Evolutionary conservation across 2,888 invertebrate genomes (phyloP).

Genomic region (Pristionchus exspectatus): DNA sequence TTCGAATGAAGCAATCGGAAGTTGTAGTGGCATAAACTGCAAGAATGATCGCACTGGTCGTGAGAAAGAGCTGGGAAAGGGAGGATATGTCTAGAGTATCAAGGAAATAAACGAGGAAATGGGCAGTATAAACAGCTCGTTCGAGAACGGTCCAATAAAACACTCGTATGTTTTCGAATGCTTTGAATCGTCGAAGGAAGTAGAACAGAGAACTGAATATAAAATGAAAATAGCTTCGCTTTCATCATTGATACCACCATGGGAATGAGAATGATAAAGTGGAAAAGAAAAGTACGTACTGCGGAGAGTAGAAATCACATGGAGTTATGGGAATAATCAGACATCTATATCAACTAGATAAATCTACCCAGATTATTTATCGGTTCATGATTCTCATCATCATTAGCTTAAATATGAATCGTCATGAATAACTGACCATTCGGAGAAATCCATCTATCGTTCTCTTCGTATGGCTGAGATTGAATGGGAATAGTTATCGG

Average conservation of each 20-base stretch:
- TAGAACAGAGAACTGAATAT: not conserved
- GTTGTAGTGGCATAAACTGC: not conserved
- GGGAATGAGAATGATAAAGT: not conserved
- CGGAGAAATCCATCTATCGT: slow-evolving; percentile 6
- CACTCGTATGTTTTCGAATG: not conserved
- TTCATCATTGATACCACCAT: not conserved
- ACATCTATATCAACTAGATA: not conserved
- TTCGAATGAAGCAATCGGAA: slow-evolving; percentile 23
- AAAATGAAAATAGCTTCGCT: not conserved
- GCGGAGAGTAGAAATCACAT: not conserved
- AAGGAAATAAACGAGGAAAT: not conserved
- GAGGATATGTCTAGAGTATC: not conserved
- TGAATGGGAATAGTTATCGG: slow-evolving; percentile 18
- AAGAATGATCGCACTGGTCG: not conserved
- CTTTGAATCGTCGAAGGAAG: not conserved
- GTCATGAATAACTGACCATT: not conserved
- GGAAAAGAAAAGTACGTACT: not conserved
- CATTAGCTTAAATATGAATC: not conserved
- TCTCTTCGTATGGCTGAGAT: not conserved
- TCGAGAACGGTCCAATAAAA: not conserved
- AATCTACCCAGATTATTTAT: not conserved
- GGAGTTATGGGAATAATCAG: not conserved
- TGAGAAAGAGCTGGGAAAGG: not conserved
- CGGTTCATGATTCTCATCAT: not conserved
- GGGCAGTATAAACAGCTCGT: not conserved